These are phyloP conservation scores for Drosophila ogumai DNA, from an alignment of 1,140 invertebrate genomes.

Conservation along the genomic window DNA sequence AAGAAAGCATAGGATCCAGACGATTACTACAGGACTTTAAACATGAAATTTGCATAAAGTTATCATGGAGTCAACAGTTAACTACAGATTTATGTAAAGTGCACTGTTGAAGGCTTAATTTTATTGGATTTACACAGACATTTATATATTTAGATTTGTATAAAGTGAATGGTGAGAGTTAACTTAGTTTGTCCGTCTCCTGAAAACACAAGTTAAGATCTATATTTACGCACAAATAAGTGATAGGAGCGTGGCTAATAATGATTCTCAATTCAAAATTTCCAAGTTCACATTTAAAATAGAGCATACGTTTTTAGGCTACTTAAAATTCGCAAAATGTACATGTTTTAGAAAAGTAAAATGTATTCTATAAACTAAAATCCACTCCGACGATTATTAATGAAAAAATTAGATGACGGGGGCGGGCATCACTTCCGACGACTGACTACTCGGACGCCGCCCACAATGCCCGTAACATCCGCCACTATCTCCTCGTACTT, in stretches of 20 bases:
- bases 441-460: conserved; percentile 42
- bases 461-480: conserved; percentile 74
- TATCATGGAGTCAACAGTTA: background rate
- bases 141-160: conserved; percentile 26
- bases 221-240: conserved; percentile 8
- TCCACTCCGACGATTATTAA: background rate
- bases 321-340: conserved; percentile 4
- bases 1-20: conserved; percentile 12
- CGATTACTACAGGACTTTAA: conserved; percentile 28
- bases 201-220: conserved; percentile 16
- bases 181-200: conserved; percentile 31
- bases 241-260: background rate
- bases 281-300: background rate
- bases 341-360: conserved; percentile 2
- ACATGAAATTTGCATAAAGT: too few species aligned
- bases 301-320: background rate
- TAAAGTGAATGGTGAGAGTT: conserved; percentile 22
- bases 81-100: conserved; percentile 7
- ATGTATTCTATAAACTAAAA: conserved; percentile 8
- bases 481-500: conserved; percentile 84
- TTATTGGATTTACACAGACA: conserved; percentile 38
- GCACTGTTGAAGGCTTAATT: conserved; percentile 34
- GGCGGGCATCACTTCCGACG: conserved; percentile 54
- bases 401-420: conserved; percentile 19
- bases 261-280: background rate